A percentile compares a stretch with the other conserved stretches of the same genome.
Evolutionary conservation across 1,140 invertebrate genomes (phyloP).

Genomic region (Elymnias hypermnestra): DNA sequence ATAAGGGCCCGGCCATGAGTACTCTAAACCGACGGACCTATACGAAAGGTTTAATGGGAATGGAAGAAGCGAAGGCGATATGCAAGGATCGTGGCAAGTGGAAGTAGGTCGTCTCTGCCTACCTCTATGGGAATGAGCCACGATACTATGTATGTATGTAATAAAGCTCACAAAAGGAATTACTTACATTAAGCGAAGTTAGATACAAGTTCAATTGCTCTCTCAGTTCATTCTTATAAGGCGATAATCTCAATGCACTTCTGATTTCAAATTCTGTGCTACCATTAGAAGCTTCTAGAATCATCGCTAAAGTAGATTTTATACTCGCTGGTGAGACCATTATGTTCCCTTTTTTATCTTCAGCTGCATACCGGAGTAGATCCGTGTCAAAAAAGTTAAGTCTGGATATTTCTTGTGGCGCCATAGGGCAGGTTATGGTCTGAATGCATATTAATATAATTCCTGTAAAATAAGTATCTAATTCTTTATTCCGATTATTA

Average conservation of each 20-base stretch:
- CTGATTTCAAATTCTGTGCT: conserved; percentile 78
- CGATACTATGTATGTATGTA: not conserved
- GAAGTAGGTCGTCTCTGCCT: too few relatives aligned
- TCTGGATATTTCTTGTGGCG: conserved; percentile 40
- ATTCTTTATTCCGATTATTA: not conserved
- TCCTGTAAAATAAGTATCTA: conserved; percentile 22
- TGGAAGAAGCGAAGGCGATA: too few relatives aligned
- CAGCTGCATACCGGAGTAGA: conserved; percentile 56
- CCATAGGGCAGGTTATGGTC: conserved; percentile 16
- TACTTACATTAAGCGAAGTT: conserved; percentile 72
- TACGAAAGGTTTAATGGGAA: too few relatives aligned
- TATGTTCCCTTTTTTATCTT: conserved; percentile 76
- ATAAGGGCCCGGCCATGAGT: too few relatives aligned
- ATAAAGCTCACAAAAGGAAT: not conserved
- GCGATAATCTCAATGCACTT: conserved; percentile 76
- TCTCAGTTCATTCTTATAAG: conserved; percentile 60
- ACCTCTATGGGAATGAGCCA: too few relatives aligned
- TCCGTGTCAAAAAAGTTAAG: conserved; percentile 78
- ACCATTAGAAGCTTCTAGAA: conserved; percentile 79
- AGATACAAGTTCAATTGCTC: conserved; percentile 66
- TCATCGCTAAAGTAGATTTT: conserved; percentile 79
- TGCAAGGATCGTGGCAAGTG: too few relatives aligned
- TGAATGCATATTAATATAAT: conserved; percentile 24
- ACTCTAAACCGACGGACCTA: too few relatives aligned
- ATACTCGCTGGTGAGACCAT: conserved; percentile 83